A percentile compares a stretch with the other conserved stretches of the same genome.
These are phyloP conservation scores for Cyanoderma ruficeps DNA, from an alignment of 2,113 vertebrate species.

Conservation along the genomic window DNA sequence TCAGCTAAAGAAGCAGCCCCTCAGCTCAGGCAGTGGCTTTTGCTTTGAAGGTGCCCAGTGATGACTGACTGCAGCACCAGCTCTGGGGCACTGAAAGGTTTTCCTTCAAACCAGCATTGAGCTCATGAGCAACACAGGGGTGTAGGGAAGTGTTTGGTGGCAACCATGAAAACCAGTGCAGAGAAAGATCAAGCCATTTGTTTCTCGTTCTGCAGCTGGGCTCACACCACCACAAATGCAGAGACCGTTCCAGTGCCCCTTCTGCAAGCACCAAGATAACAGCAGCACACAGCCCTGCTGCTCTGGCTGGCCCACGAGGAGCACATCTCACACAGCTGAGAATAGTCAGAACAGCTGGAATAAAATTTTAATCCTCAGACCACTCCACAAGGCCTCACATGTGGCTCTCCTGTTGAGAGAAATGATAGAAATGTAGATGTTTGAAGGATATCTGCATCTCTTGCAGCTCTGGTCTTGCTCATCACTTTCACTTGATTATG, in stretches of 20 bases:
- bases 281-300: background rate
- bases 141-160: background rate
- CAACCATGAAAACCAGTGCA: background rate
- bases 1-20: background rate
- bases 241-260: background rate
- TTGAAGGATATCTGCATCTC: background rate
- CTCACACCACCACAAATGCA: fast-evolving
- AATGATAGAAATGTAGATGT: background rate
- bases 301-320: fast-evolving
- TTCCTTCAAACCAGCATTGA: background rate
- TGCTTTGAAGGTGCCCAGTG: fast-evolving
- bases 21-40: background rate
- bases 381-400: background rate
- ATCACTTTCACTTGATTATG: background rate
- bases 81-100: background rate
- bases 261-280: background rate
- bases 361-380: background rate
- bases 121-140: background rate
- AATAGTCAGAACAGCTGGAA: conserved; percentile 2
- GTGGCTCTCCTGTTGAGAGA: background rate
- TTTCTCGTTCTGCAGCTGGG: background rate
- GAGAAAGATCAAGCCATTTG: background rate
- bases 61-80: fast-evolving
- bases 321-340: background rate
- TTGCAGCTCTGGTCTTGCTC: background rate